Conservation (phyloP, 2,888 invertebrate species). For the Neoascia interrupta region DNA sequence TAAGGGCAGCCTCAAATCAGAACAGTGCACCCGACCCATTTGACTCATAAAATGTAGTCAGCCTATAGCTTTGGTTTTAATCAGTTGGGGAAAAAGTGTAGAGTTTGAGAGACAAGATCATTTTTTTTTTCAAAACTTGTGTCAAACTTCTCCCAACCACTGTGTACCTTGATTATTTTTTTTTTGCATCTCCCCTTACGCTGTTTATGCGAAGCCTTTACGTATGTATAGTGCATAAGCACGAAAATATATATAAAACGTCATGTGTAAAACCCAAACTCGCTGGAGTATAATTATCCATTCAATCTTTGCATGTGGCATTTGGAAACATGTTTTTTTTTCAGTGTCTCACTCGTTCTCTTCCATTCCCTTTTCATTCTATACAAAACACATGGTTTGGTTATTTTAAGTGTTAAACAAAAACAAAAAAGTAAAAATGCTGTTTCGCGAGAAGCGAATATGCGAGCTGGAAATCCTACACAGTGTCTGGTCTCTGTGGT, state of each 20-base stretch:
- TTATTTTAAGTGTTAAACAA: slow-evolving; percentile 7
- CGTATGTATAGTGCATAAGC: slow-evolving; percentile 38
- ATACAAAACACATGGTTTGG: slow-evolving; percentile 58
- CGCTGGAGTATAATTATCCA: slow-evolving; percentile 62
- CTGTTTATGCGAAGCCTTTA: not conserved
- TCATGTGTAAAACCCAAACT: slow-evolving; percentile 56
- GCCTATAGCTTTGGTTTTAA: no score
- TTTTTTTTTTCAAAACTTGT: no score
- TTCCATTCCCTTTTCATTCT: slow-evolving; percentile 48
- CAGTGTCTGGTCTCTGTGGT: not conserved
- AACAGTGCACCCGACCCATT: no score
- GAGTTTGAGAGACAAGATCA: no score
- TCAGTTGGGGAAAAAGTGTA: no score
- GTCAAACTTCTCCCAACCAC: slow-evolving; percentile 8
- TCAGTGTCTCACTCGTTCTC: slow-evolving; percentile 13
- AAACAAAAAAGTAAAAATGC: slow-evolving; percentile 13
- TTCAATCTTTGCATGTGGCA: slow-evolving; percentile 68
- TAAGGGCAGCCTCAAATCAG: no score
- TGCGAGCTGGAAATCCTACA: not conserved
- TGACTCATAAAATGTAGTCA: no score
- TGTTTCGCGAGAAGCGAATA: slow-evolving; percentile 21
- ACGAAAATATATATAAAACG: no score
- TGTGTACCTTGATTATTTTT: not conserved
- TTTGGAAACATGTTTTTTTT: slow-evolving; percentile 51
- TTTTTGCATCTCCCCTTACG: slow-evolving; percentile 10